A percentile compares a stretch with the other conserved stretches of the same genome.
phyloP scores from a whole-genome alignment of 1,140 invertebrate species.

The Muscidifurax raptorellus region DNA sequence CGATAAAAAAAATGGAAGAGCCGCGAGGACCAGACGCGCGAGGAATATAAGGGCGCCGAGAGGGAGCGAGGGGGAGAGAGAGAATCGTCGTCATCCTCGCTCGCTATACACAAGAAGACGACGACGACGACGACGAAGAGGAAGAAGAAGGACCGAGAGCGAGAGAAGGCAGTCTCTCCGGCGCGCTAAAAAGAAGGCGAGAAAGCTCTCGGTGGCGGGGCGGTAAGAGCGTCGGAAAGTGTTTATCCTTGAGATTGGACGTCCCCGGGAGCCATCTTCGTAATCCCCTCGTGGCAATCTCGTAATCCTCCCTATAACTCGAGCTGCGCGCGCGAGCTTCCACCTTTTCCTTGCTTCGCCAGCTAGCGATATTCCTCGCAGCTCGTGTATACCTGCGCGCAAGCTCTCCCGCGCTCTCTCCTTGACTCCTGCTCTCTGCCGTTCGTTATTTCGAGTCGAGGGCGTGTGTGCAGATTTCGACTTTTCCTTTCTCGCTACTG shows the following conservation, averaged over 20 bases:
- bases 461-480: conserved; percentile 17
- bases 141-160: conserved; percentile 26
- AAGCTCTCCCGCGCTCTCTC: conserved; percentile 15
- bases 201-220: not conserved
- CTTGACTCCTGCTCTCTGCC: not conserved
- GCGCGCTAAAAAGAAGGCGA: not conserved
- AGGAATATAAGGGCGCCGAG: conserved; percentile 24
- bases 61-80: conserved; percentile 20
- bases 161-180: conserved; percentile 26
- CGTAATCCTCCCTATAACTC: conserved; percentile 74
- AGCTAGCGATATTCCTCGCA: conserved; percentile 1
- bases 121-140: not conserved
- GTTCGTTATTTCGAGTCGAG: conserved; percentile 32
- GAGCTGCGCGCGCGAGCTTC: conserved; percentile 53
- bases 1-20: conserved; percentile 50
- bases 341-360: conserved; percentile 37
- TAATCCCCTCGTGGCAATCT: conserved; percentile 75
- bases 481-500: conserved; percentile 30
- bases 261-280: conserved; percentile 71
- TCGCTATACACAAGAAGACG: not conserved
- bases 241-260: conserved; percentile 76
- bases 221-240: conserved; percentile 70
- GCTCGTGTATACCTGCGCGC: not conserved
- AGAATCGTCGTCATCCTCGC: conserved; percentile 25
- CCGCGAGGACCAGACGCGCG: not conserved